Evolutionary conservation across 35 echinoderm and acorn worm species (phyloP), one percentile per base, ranked within the genome.

Genomic region (Eucidaris tribuloides): DNA sequence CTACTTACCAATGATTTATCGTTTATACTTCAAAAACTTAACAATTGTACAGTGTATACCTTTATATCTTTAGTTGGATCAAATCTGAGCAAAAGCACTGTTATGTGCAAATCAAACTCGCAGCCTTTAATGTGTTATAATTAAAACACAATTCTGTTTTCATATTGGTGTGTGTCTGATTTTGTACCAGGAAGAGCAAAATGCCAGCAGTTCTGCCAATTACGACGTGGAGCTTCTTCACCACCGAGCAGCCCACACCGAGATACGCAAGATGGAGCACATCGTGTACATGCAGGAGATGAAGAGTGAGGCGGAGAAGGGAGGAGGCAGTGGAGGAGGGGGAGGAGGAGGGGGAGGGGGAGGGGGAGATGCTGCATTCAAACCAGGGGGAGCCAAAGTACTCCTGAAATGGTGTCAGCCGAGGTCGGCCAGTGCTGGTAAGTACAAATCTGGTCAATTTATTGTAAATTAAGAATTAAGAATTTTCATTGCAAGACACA

Each of bases 331-430:
- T 33, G 68, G 68, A 44, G 68, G 35, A 44, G 68, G 68, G 2
- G 60, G 19, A 11, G 24, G 68, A 14, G 7, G 5, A 4, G 7
- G 68, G 38, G 68, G 36, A 74, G 66, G 27, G 37, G 68, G 68
- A 38, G 64, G 24, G 20, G 64, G 64, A 9, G 64, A 74, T 14
- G 68, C 11, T 33, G 68, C 5, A 40, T 32, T 40, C 23, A 5
- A 15, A 11, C 20, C 42, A 18, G 57, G 61, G 57, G 83, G 49
- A 65, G 43, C 54, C 35, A 74, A 65, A 30, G 84, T 96, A 9
- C 49, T 96, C 18, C 71, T 97, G 62, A 92, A 97, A 40, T 97
- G 94, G 94, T 97, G 94, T 62, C 85, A 91, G 40, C 94, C 94
- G 0, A 79, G 94, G 35, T 42, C 74, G 1, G 80, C 46, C 9